Evolutionary conservation across 2,888 invertebrate species (phyloP).

Genomic region (Parnassius orleans): DNA sequence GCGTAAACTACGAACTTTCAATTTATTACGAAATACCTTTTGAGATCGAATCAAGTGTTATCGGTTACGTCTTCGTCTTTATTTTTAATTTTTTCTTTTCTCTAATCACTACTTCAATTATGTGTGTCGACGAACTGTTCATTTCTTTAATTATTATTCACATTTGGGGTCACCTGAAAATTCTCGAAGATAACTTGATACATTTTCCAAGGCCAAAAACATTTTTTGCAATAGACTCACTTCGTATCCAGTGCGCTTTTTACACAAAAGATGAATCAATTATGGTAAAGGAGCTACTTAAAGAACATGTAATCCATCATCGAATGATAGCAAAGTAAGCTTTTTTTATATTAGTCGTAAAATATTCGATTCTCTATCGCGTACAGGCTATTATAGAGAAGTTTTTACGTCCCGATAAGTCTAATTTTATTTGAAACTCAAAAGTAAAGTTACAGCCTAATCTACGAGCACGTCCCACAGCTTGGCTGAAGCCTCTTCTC

Average conservation of each 20-base stretch:
- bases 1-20: constrained; percentile 15
- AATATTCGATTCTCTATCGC: no score
- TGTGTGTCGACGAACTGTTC: constrained; percentile 7
- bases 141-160: constrained; percentile 24
- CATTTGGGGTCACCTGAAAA: constrained; percentile 31
- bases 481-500: no score
- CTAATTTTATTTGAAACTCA: no score
- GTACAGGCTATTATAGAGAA: no score
- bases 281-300: constrained; percentile 18
- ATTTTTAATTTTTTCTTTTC: constrained; percentile 8
- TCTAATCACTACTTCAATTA: background rate
- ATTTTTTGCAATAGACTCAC: background rate
- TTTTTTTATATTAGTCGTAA: background rate
- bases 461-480: no score
- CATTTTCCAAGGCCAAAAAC: constrained; percentile 23
- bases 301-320: constrained; percentile 30
- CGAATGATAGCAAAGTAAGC: constrained; percentile 28
- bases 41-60: constrained; percentile 12
- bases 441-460: no score
- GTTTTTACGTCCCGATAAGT: no score
- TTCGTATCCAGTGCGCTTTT: background rate
- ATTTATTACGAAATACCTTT: constrained; percentile 24
- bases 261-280: constrained; percentile 22
- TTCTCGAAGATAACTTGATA: constrained; percentile 25
- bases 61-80: constrained; percentile 17